A percentile compares a stretch with the other conserved stretches of the same genome.
Conservation (phyloP, 2,888 invertebrate genomes). For the Choreutis nemorana region DNA sequence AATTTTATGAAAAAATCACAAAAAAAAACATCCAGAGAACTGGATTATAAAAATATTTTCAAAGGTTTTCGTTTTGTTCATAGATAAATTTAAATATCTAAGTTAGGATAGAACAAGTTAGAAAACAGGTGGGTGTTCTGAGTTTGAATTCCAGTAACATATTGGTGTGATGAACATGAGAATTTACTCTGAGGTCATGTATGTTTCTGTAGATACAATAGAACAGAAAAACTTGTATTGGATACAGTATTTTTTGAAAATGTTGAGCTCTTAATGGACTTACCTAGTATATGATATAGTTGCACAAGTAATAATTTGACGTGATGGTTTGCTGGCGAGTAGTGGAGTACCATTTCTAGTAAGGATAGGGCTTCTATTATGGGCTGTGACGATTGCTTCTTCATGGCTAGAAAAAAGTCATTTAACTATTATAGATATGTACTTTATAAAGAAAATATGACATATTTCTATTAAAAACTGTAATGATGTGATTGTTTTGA, state of each 20-base stretch:
- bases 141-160: no score
- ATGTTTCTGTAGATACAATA: no score
- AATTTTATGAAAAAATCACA: no score
- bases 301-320: constrained; percentile 84
- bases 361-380: constrained; percentile 72
- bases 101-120: no score
- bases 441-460: not conserved
- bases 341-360: constrained; percentile 75
- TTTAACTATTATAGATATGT: not conserved
- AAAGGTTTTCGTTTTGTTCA: not conserved
- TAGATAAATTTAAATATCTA: no score
- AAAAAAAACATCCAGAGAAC: constrained; percentile 1
- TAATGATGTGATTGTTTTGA: no score
- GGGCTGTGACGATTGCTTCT: constrained; percentile 59
- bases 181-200: no score
- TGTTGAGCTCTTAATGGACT: no score
- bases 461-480: not conserved
- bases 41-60: not conserved
- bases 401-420: constrained; percentile 36
- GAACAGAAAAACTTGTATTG: no score
- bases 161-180: no score
- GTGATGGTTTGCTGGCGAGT: constrained; percentile 89
- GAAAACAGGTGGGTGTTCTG: no score
- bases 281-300: constrained; percentile 79
- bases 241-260: not conserved